These are phyloP conservation scores for Ploceus nigricollis DNA, from an alignment of 2,113 vertebrate genomes.

Conservation along the genomic window DNA sequence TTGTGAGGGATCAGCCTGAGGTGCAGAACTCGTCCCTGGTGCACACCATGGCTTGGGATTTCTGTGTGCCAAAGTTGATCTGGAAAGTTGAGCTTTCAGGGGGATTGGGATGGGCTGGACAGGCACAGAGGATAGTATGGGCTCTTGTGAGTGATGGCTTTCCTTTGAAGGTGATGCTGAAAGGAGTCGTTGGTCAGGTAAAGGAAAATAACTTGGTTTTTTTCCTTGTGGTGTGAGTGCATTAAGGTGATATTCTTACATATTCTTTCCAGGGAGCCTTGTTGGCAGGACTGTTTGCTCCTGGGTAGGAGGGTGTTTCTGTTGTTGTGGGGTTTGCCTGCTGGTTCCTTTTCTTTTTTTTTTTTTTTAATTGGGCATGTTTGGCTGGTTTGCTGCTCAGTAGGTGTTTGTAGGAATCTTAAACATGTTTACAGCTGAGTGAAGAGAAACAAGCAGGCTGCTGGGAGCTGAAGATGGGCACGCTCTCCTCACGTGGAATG, in stretches of 20 bases:
- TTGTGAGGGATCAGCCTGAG: background rate
- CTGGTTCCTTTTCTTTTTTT: too few relatives aligned
- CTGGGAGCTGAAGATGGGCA: background rate
- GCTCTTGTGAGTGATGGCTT: background rate
- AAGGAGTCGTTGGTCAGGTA: background rate
- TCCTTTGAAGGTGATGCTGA: background rate
- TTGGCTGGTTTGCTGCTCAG: background rate
- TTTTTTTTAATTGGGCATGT: background rate
- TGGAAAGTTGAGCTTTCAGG: background rate
- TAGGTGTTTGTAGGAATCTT: background rate
- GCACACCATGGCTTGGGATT: background rate
- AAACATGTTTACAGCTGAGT: background rate
- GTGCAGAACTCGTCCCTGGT: accelerated
- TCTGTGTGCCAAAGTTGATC: accelerated
- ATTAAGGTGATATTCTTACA: background rate
- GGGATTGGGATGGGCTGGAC: background rate
- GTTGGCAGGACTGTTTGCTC: background rate
- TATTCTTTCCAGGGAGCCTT: background rate
- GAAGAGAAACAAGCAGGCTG: background rate
- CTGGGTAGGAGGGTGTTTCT: background rate
- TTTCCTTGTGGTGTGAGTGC: background rate
- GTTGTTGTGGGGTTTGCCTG: background rate
- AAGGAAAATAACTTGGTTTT: background rate
- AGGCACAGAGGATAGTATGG: background rate
- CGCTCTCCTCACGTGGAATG: background rate